These are phyloP conservation scores for Cheilosia grossa DNA, from an alignment of 2,888 invertebrate species.

Conservation along the genomic window DNA sequence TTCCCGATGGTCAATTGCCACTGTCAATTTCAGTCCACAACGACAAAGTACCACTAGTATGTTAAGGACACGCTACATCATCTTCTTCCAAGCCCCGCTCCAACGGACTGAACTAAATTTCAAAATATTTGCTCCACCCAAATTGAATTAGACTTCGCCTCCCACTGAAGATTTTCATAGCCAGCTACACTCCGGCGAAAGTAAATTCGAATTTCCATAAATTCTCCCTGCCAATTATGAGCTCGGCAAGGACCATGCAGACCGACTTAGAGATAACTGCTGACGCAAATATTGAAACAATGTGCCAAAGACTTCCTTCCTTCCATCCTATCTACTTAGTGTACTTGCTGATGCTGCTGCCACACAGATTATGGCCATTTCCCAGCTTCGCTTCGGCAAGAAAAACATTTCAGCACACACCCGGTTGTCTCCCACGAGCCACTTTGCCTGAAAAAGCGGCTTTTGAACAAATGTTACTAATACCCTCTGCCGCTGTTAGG, in stretches of 20 bases:
- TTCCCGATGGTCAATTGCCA: too few species aligned
- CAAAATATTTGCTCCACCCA: conserved; percentile 21
- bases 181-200: conserved; percentile 14
- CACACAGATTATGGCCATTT: conserved; percentile 70
- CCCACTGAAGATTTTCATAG: neutral
- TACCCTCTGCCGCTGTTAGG: conserved; percentile 39
- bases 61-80: neutral
- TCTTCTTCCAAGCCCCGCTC: neutral
- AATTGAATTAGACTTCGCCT: conserved; percentile 10
- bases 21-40: too few species aligned
- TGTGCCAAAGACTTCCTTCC: conserved; percentile 60
- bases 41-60: neutral
- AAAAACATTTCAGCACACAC: conserved; percentile 59
- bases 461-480: conserved; percentile 74
- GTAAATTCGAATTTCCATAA: conserved; percentile 73
- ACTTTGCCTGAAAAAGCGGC: conserved; percentile 60
- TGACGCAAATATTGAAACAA: conserved; percentile 75
- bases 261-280: conserved; percentile 69
- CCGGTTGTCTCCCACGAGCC: conserved; percentile 61
- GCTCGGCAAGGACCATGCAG: conserved; percentile 52
- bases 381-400: conserved; percentile 50
- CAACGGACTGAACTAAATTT: conserved; percentile 17
- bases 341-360: conserved; percentile 26
- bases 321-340: conserved; percentile 14
- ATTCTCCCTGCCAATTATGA: conserved; percentile 67